These are phyloP conservation scores for Hylaeus volcanicus DNA, from an alignment of 1,140 invertebrate species.

Conservation along the genomic window DNA sequence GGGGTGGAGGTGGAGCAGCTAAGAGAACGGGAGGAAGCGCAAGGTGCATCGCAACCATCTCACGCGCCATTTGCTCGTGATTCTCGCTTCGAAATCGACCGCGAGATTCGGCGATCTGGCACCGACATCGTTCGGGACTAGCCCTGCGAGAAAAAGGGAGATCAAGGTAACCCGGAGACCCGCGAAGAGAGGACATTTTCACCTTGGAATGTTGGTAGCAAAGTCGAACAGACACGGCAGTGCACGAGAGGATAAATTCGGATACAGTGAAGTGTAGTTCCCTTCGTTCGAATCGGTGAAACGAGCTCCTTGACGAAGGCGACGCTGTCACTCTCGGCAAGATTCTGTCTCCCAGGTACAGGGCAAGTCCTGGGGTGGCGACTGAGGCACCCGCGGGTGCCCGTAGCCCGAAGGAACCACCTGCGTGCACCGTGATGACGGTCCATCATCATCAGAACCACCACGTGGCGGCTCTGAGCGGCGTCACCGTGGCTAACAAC, in stretches of 20 bases:
- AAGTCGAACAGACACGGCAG: not conserved
- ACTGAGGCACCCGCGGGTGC: constrained; percentile 74
- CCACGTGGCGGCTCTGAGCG: constrained; percentile 78
- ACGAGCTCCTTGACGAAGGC: constrained; percentile 33
- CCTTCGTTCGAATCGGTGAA: constrained; percentile 33
- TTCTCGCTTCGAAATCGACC: constrained; percentile 25
- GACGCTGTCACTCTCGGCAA: constrained; percentile 70
- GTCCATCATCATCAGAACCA: constrained; percentile 80
- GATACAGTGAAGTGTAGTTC: constrained; percentile 42
- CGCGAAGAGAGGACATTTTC: no score
- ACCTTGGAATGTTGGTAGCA: not conserved
- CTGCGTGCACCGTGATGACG: constrained; percentile 75
- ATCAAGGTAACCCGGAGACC: not conserved
- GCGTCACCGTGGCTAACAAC: constrained; percentile 74
- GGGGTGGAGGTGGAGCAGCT: constrained; percentile 48
- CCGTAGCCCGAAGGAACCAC: constrained; percentile 71
- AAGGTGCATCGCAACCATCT: constrained; percentile 55
- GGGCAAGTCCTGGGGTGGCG: constrained; percentile 76
- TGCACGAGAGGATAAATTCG: constrained; percentile 3
- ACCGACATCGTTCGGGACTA: not conserved
- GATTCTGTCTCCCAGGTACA: constrained; percentile 78
- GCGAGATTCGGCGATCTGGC: not conserved
- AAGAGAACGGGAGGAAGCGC: constrained; percentile 52
- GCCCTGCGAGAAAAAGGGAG: not conserved
- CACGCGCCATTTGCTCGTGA: constrained; percentile 52